A percentile compares a stretch with the other conserved stretches of the same genome.
Conservation (phyloP, 1,140 invertebrate genomes). For the Lithobius niger region DNA sequence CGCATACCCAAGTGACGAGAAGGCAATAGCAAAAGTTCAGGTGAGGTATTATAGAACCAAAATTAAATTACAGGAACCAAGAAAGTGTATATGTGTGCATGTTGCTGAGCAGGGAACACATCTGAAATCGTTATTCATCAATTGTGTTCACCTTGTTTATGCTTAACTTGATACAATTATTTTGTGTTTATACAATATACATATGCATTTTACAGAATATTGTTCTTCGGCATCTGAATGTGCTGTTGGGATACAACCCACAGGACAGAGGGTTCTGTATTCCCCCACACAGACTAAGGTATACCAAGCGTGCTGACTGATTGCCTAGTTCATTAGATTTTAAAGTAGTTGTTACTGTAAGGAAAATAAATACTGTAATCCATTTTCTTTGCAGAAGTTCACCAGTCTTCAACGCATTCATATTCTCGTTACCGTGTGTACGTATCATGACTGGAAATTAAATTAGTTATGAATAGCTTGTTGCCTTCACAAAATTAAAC, state of each 20-base stretch:
- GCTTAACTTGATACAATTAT: too few species aligned
- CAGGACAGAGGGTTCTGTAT: constrained; percentile 80
- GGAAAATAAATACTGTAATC: neutral
- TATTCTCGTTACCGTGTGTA: constrained; percentile 66
- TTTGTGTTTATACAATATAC: too few species aligned
- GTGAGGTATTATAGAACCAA: too few species aligned
- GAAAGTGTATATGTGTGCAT: too few species aligned
- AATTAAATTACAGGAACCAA: too few species aligned
- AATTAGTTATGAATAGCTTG: too few species aligned
- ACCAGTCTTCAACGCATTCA: constrained; percentile 88
- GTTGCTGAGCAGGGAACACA: too few species aligned
- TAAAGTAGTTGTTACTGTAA: neutral
- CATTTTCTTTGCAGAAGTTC: constrained; percentile 44
- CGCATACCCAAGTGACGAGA: constrained; percentile 75
- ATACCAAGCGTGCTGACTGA: too few species aligned
- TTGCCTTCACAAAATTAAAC: too few species aligned
- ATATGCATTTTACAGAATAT: constrained; percentile 59
- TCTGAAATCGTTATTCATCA: too few species aligned
- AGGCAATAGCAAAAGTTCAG: constrained; percentile 48
- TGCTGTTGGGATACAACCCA: constrained; percentile 84
- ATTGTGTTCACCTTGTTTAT: too few species aligned
- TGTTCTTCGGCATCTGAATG: constrained; percentile 81
- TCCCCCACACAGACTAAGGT: constrained; percentile 74
- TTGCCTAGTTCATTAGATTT: neutral
- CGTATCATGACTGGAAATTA: too few species aligned